Base-by-base conservation (phyloP, 2,113 vertebrate genomes). In the Emberiza fucata region DNA sequence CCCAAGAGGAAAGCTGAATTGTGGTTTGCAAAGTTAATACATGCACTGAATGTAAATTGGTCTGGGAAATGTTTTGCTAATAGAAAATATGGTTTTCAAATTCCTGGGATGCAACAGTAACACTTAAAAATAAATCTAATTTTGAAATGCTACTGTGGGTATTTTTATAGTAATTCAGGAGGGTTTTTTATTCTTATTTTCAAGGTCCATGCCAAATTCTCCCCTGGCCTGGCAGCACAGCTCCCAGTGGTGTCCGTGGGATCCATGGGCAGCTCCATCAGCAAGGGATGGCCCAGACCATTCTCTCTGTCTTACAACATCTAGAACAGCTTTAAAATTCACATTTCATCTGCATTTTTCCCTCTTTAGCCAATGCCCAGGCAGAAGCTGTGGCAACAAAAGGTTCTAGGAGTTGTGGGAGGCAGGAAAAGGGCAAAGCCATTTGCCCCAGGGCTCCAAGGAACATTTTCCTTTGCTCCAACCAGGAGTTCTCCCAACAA, bases 61-160 rank as follows among this genome's bases (percentile, higher is more conserved):
- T 92, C 89, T 94, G 95, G 92, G 95, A 97, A 97, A 95, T 88
- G 83, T 95, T 96, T 86, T 90, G 73, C 69, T 92, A 86, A 91
- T 91, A 88, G 88, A 88, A 96, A 92, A 92, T 75, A 88, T 0
- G 7, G 59, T 77, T 92, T 91, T 91, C 65, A 37, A 82, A 90
- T 94, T 92, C 85, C 85, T 94, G 92, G 73, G 88, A 92, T 81
- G 82, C 82, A 92, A 61, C 82, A 92, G 79, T 48, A 94, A 81
- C 68, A 71, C 92, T 96, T 94, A 84, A 96, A 96, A 95, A 95
- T 92, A 92, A 90, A 95, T 65, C 66, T 86, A 56, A 93, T 89
- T 91, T 89, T 80, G 69, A 97, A 97, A 95, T 78, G 95, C 92
- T 93, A 90, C 94, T 92, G 90, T 89, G 89, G 54, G 70, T 82